Evolutionary conservation across 2,888 invertebrate genomes (phyloP), one percentile per base, ranked within the genome.

Genomic region (Protodeltote pygarga): DNA sequence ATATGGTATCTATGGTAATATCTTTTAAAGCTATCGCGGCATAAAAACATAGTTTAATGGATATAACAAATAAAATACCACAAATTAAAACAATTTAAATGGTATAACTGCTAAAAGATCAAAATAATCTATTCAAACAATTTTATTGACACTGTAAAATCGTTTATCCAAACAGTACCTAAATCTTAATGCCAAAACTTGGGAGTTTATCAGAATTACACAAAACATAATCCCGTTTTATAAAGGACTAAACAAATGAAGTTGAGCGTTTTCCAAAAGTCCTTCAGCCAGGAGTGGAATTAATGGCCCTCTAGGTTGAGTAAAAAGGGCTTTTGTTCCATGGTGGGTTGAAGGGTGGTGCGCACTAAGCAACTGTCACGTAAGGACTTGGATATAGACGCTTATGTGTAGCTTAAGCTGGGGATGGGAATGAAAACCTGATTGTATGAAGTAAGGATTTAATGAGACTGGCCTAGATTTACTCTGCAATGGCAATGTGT

Each of bases 311-410:
- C 55, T 24, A 57, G 52, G 59, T 57, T 48, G 45, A 54, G 66
- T 55, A 68, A 70, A 74, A 75, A 71, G 69, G 69, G 71, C 71
- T 60, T 73, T 77, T 77, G 77, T 76, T 47, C 62, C 28, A 25
- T n/a, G 34, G 46, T 42, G 55, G 55, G 68, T 54, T 61, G 59
- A 46, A 54, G 58, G 64, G 54, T 42, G 54, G 50, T 58, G 66
- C 64, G 39, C 60, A 55, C 68, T 65, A 62, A 64, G 73, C 67
- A 58, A 66, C 53, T 65, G 68, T 52, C 61, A 49, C 64, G 48
- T 44, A 44, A 58, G 42, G 35, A 29, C 48, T 28, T n/a, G 28
- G 35, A 33, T 28, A 34, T 32, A 27, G 21, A 39, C 31, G 16
- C 10, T 28, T 21, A 32, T 32, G 52, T 58, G 41, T 38, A 38